Base-by-base conservation (phyloP, 2,113 vertebrate genomes). In the Seriola aureovittata region DNA sequence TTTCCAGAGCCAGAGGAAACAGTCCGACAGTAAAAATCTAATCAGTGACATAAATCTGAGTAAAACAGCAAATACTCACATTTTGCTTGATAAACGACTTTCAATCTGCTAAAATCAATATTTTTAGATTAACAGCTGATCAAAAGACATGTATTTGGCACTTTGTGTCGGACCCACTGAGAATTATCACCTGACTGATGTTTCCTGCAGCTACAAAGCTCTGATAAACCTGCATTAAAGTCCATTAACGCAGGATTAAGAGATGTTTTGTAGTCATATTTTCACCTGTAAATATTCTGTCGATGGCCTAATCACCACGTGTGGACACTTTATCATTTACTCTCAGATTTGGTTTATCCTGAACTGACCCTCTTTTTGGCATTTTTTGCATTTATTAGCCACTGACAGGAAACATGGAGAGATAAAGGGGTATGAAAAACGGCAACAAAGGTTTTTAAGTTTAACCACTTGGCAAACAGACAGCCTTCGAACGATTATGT, bases 121-220 rank as follows among this genome's bases (percentile, higher is more conserved):
- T 36, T 25, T 25, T 44, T 62, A 34, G 71, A 76, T 69, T 46
- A 75, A 75, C 23, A 40, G 19, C 25, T 52, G 34, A 78, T 77
- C n/a, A 52, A 52, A 59, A 59, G 25, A 38, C 12, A 12, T 48
- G 11, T 10, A 1, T n/a, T 12, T 13, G 57, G 50, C 38, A 29
- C 0, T 1, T 32, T 1, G 70, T 40, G 23, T 25, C 54, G 50
- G 38, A 23, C 42, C 50, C 23, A 16, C 19, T 38, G 58, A 63
- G 55, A 62, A 34, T 34, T 6, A 72, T 68, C 55, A 40, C 12
- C 29, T 11, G 25, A 62, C 57, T 19, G 40, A 32, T 42, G 52
- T 64, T 23, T 8, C 21, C 19, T 50, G 4, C 36, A 50, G 58
- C 58, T 50, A 63, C 58, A 52, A 48, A 14, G 16, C 40, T 42